These are phyloP conservation scores for Wasmannia auropunctata DNA, from an alignment of 1,140 invertebrate species.

Conservation along the genomic window DNA sequence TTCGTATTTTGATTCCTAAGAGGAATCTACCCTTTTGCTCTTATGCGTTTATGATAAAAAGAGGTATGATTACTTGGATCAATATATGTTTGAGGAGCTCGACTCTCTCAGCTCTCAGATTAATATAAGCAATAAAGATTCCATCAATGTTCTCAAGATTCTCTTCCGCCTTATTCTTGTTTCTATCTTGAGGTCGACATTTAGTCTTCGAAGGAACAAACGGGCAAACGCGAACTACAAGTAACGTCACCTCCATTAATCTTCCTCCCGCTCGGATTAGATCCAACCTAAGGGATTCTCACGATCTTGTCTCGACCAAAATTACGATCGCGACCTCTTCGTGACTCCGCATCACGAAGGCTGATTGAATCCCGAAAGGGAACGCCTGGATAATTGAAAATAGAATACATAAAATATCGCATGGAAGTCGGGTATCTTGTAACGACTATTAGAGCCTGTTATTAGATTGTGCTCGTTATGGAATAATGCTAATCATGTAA, in stretches of 20 bases:
- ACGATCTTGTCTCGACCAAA: slow-evolving; percentile 56
- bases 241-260: slow-evolving; percentile 66
- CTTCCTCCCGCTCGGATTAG: slow-evolving; percentile 54
- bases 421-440: background rate
- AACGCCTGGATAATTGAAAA: slow-evolving; percentile 20
- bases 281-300: slow-evolving; percentile 55
- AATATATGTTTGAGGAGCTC: background rate
- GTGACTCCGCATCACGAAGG: slow-evolving; percentile 51
- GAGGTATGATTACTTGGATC: background rate
- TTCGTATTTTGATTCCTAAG: background rate
- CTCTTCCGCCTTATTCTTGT: slow-evolving; percentile 55
- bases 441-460: background rate
- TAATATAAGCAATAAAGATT: slow-evolving; percentile 19
- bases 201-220: slow-evolving; percentile 56
- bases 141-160: slow-evolving; percentile 37
- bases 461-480: background rate
- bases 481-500: background rate
- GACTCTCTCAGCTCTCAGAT: too few relatives aligned
- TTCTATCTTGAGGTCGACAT: slow-evolving; percentile 54
- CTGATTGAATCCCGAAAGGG: slow-evolving; percentile 31
- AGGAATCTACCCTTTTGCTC: background rate
- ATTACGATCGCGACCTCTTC: slow-evolving; percentile 58
- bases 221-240: slow-evolving; percentile 63
- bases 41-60: background rate
- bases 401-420: slow-evolving; percentile 35